Evolutionary conservation across 2,888 invertebrate species (phyloP), one percentile per base, ranked within the genome.

Genomic region (Melieria omissa): DNA sequence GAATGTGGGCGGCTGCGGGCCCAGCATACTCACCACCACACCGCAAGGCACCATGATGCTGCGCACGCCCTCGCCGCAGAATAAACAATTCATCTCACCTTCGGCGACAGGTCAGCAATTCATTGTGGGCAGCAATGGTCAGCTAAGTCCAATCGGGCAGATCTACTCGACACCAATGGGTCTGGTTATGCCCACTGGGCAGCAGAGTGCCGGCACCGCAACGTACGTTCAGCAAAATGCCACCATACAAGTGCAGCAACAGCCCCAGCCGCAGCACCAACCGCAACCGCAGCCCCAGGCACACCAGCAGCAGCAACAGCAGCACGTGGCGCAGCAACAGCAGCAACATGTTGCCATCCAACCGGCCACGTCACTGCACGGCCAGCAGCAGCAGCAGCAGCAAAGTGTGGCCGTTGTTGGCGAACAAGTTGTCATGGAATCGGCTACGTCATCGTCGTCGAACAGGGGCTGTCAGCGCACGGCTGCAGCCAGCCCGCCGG

Each of bases 141-240:
- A 94, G 80, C 84, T 94, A 63, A 95, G 95, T 86, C 95, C 95
- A 0, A 89, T 95, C 62, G 83, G 86, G 2, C 87, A 87, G 75
- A 83, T 87, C 49, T 87, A 87, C 69, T 83, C 85, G 6, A 84
- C 87, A 41, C 86, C 86, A 42, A 86, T 87, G 83, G 86, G 87
- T 3, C 76, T 87, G 65, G 82, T 87, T 45, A 85, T 87, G 80
- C 87, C 87, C 5, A 82, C 85, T 7, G 82, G 77, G 0, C 86
- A 85, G 72, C 82, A 82, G 67, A 80, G 77, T 70, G 73, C 81
- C 4, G 80, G 90, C 78, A 91, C 92, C 57, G 91, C 94, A 0
- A 94, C 95, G 0, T 94, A 92, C 80, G 93, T 95, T 3, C 95
- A 94, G 78, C 94, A 95, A 79, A 95, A 95, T 82, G 94, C 95